phyloP scores from a whole-genome alignment of 2,888 invertebrate genomes.

The Drosophila prolongata region DNA sequence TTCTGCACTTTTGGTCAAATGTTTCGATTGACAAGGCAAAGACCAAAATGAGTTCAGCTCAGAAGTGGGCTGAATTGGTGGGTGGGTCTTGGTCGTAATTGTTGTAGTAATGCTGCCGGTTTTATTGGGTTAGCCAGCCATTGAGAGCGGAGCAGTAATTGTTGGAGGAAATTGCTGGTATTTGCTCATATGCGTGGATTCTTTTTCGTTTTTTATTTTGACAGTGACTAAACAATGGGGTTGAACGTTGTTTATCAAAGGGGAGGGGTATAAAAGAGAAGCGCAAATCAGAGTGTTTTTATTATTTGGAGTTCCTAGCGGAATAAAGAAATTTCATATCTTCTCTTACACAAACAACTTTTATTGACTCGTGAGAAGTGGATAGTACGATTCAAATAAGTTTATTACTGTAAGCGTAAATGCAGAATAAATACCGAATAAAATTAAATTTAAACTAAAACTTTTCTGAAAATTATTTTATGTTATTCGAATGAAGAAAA shows the following conservation, averaged over 20 bases:
- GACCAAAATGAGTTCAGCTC: constrained; percentile 38
- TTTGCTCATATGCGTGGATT: constrained; percentile 64
- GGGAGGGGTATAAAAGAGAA: not conserved
- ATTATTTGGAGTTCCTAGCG: not conserved
- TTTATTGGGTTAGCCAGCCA: constrained; percentile 39
- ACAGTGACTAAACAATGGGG: constrained; percentile 47
- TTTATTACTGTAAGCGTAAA: no score
- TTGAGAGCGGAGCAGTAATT: constrained; percentile 45
- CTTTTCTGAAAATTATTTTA: no score
- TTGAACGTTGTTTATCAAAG: constrained; percentile 7
- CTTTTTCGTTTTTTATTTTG: constrained; percentile 27
- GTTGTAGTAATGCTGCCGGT: constrained; percentile 17
- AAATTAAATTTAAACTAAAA: no score
- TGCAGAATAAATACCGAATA: no score
- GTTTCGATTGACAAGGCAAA: constrained; percentile 47
- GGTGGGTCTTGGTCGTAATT: constrained; percentile 27
- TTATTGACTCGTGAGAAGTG: no score
- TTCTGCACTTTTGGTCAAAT: constrained; percentile 45
- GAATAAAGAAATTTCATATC: no score
- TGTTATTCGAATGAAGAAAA: no score
- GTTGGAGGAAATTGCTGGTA: constrained; percentile 50
- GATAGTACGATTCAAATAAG: no score
- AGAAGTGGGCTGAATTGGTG: constrained; percentile 26
- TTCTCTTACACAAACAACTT: no score
- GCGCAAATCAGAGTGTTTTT: not conserved